Evolutionary conservation across 2,113 vertebrate species (phyloP), one percentile per base, ranked within the genome.

Genomic region (Brachypteracias leptosomus): DNA sequence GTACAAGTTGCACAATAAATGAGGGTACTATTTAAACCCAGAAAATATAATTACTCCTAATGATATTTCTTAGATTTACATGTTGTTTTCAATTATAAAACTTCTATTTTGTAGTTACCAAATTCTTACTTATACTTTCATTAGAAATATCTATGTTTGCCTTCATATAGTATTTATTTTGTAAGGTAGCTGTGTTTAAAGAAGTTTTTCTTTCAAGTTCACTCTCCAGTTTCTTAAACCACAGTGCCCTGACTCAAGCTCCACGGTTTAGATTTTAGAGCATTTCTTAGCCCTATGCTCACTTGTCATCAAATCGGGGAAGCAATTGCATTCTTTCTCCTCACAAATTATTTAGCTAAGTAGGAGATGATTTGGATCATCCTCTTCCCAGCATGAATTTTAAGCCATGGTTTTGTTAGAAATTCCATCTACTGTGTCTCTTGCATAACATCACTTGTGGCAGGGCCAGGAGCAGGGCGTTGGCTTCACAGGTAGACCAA

Each of bases 181-280:
- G 76, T 76, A 90, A 96, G 90, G 80, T 70, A 76, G 75, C 71
- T 94, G 71, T 91, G 57, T 95, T 97, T 96, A 91, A 96, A 96
- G 67, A 80, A 84, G 75, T 94, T 95, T 96, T 81, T 95, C 92
- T 97, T 93, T 90, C 67, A 95, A 93, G 84, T 95, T 95, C 81
- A 80, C 70, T 72, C 63, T 95, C 78, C 73, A 57, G 83, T 90
- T 96, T 92, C 96, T 93, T 83, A 38, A 77, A 95, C 40, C 57
- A 36, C 51, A 63, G 52, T 62, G 84, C 90, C 58, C 15, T 70
- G 87, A 73, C 89, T 96, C 85, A 9, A 16, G 26, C 18, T 42
- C 26, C 26, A 3, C 8, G 31, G 36, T 52, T 88, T 40, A 36
- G 29, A 29, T 29, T 74, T 52, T 9, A 25, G 3, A n/a, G 35